These are phyloP conservation scores for Phaetusa simplex DNA, from an alignment of 2,113 vertebrate genomes.

Conservation along the genomic window DNA sequence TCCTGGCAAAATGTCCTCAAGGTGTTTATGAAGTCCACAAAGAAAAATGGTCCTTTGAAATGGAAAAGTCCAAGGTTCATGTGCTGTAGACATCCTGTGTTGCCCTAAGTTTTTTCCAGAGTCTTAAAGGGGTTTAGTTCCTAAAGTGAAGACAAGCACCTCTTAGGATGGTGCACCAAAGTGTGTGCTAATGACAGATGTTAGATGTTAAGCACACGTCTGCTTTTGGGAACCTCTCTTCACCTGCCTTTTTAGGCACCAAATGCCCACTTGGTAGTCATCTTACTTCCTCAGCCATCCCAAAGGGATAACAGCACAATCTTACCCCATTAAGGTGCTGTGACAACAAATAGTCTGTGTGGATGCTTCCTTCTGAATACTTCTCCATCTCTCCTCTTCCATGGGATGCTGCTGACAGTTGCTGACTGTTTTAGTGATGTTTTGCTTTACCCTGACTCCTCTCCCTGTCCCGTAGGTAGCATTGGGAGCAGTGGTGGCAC, in stretches of 20 bases:
- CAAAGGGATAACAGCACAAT: neutral
- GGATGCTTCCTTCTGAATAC: neutral
- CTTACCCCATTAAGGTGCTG: neutral
- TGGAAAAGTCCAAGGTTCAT: neutral
- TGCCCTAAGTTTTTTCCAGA: neutral
- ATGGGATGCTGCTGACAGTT: neutral
- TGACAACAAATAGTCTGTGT: neutral
- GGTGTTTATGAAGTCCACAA: neutral
- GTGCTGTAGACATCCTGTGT: neutral
- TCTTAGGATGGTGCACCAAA: neutral
- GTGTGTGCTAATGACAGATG: rapidly evolving
- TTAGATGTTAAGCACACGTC: neutral
- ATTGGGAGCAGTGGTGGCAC: neutral
- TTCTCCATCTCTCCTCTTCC: neutral
- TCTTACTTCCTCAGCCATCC: neutral
- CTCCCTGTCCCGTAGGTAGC: rapidly evolving
- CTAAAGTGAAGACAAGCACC: neutral
- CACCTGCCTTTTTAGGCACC: neutral
- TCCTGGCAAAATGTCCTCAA: neutral
- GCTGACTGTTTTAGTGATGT: neutral
- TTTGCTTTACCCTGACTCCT: neutral
- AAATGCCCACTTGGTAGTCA: neutral
- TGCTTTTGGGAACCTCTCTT: neutral
- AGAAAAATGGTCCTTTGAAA: neutral
- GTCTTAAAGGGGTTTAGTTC: neutral